Conservation (phyloP, 2,113 vertebrate species). For the Seriola dumerili region DNA sequence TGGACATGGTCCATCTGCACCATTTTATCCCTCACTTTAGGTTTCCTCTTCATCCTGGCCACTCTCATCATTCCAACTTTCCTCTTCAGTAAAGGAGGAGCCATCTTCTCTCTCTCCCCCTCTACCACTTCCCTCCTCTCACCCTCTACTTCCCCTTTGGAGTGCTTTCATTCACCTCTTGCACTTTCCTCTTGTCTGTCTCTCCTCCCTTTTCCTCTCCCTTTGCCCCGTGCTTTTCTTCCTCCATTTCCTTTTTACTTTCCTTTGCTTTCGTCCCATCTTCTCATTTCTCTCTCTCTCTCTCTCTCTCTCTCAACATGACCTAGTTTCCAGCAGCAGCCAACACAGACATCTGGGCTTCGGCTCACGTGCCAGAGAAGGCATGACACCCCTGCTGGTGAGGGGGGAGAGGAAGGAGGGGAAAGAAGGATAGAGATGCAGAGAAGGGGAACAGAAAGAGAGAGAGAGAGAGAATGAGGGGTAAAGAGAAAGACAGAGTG, state of each 20-base stretch:
- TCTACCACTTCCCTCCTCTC: neutral
- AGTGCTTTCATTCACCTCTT: conserved; percentile 8
- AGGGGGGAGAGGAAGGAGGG: too few relatives aligned
- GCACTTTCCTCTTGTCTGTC: conserved; percentile 1
- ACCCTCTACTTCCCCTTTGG: neutral
- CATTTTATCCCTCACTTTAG: neutral
- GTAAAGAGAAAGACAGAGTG: conserved; percentile 14
- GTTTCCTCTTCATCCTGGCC: neutral
- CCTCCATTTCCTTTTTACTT: conserved; percentile 11
- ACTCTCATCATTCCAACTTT: conserved; percentile 1
- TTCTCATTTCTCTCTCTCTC: conserved; percentile 7
- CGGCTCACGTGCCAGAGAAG: conserved; percentile 68
- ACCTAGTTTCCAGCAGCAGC: conserved; percentile 75
- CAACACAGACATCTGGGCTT: conserved; percentile 77
- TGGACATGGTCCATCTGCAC: neutral
- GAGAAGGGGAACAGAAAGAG: conserved; percentile 32
- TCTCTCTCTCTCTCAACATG: conserved; percentile 46
- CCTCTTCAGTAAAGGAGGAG: neutral
- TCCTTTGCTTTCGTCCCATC: neutral
- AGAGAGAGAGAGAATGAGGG: conserved; percentile 33
- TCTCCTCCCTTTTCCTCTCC: neutral
- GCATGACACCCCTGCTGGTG: conserved; percentile 66
- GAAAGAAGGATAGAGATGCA: neutral
- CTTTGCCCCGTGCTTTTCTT: neutral
- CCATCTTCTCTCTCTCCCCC: neutral